Evolutionary conservation across 2,888 invertebrate species (phyloP), one percentile per base, ranked within the genome.

Genomic region (Hydrotaea diabolus): DNA sequence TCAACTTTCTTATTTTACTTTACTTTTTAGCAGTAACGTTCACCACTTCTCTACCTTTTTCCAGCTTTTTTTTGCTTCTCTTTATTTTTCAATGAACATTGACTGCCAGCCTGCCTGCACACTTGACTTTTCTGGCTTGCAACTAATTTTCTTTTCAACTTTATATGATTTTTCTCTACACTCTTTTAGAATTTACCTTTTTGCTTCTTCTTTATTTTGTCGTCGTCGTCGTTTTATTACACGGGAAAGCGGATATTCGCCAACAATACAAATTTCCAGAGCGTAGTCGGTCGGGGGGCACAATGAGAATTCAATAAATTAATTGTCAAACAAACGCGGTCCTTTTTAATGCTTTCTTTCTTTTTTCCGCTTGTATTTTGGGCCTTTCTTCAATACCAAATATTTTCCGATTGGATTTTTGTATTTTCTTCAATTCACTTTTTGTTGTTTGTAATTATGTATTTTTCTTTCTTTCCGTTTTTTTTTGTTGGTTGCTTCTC

Each of bases 371-470:
- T 55, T 3, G n/a, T 26, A 36, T 57, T 39, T 4, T 73, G 3
- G 11, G 5, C 3, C 1, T 73, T 39, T 9, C 39, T 39, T 39
- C 8, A 13, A 4, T 39, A 11, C 13, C 39, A 8, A 21, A 59
- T 43, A 66, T 62, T 79, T 81, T 79, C 39, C 76, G 78, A 77
- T 80, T 77, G 55, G 71, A 83, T 79, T 85, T 80, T 46, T 49
- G 11, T 76, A 31, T 19, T 72, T 31, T 43, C 19, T 31, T 17
- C 31, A 26, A 23, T 66, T 36, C 26, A 9, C 13, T 46, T 76
- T 71, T 26, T 39, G 39, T 39, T 71, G 49, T 77, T 77, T 49
- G 21, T 26, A 69, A 77, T 77, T 71, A 36, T 31, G 15, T 39
- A 71, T 71, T 71, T 62, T 69, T 69, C 46, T 66, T 66, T 59